Conservation (phyloP, 2,113 vertebrate species). For the Dicerorhinus sumatrensis region DNA sequence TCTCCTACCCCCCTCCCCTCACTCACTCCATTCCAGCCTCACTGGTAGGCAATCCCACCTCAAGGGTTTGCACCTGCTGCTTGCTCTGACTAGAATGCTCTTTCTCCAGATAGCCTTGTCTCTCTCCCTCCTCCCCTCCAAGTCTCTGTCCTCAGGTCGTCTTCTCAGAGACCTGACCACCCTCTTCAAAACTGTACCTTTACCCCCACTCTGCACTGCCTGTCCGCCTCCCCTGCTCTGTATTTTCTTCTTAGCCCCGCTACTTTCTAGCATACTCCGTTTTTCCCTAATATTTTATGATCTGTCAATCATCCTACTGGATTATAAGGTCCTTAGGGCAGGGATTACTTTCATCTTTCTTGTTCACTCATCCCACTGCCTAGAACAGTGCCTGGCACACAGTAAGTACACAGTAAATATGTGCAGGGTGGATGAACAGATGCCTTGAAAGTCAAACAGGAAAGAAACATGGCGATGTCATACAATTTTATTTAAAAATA, state of each 20-base stretch:
- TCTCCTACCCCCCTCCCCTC: neutral
- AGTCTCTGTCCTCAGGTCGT: neutral
- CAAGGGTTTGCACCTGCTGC: neutral
- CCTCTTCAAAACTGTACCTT: neutral
- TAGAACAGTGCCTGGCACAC: neutral
- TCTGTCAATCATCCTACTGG: neutral
- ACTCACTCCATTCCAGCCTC: neutral
- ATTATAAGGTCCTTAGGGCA: neutral
- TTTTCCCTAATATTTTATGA: neutral
- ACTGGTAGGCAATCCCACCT: neutral
- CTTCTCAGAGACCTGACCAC: neutral
- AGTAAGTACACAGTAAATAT: neutral
- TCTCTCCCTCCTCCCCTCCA: neutral
- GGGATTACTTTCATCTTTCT: neutral
- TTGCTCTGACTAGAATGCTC: neutral
- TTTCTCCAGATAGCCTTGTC: neutral
- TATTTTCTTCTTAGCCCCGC: neutral
- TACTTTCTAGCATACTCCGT: neutral
- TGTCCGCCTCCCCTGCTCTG: neutral
- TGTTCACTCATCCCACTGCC: neutral
- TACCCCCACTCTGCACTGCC: neutral
- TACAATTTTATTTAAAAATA: neutral
- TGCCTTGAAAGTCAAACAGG: neutral
- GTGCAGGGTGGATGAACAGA: neutral
- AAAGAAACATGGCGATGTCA: neutral